Conservation (phyloP, 1,140 invertebrate species). For the Leucophenga varia region DNA sequence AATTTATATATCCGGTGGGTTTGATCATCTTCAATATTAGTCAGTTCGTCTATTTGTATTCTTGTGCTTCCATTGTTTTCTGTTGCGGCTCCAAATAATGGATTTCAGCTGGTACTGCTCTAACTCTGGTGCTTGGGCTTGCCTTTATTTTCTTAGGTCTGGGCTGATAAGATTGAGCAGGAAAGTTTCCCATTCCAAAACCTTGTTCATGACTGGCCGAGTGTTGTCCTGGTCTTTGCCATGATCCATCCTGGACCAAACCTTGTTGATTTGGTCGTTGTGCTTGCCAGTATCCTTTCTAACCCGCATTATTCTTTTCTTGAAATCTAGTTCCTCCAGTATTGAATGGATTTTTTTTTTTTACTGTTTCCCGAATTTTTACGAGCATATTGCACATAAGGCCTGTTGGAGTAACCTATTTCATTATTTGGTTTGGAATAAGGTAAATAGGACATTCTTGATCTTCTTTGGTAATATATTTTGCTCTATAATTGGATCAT, state of each 20-base stretch:
- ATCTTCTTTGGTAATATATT: conserved; percentile 2
- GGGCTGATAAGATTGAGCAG: too few species aligned
- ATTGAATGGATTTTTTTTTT: not conserved
- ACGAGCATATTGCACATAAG: not conserved
- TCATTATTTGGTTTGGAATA: not conserved
- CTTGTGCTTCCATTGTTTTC: not conserved
- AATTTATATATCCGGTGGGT: not conserved
- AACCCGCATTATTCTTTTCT: not conserved
- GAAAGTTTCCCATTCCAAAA: too few species aligned
- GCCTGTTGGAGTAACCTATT: not conserved
- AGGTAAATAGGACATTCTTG: not conserved
- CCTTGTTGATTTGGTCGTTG: too few species aligned
- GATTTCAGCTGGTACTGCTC: not conserved
- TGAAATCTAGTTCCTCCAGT: not conserved
- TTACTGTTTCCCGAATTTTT: too few species aligned
- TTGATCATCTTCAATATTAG: not conserved
- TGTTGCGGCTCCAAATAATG: not conserved
- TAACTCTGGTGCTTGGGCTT: not conserved
- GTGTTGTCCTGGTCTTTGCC: too few species aligned
- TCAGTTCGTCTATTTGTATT: not conserved
- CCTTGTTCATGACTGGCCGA: too few species aligned
- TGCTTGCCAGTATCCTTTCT: not conserved
- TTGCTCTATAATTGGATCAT: conserved; percentile 9
- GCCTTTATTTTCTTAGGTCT: not conserved
- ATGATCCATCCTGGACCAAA: too few species aligned